phyloP scores from a whole-genome alignment of 2,113 vertebrate genomes.

The Erythrocercus mccallii region DNA sequence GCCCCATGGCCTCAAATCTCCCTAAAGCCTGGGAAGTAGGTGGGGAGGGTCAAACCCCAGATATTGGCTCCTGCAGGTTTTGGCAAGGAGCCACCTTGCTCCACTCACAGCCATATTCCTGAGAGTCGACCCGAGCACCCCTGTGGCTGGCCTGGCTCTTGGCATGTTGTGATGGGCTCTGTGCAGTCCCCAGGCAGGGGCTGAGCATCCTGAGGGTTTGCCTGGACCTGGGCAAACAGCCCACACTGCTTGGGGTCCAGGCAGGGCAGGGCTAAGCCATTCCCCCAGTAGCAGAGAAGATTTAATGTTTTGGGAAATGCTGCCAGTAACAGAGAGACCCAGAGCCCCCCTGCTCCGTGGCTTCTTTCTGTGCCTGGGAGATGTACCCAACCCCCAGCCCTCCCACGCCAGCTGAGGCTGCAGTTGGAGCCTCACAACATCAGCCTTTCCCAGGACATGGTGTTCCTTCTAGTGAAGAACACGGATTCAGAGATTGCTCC shows the following conservation, averaged over 20 bases:
- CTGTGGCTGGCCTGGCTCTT: fast-evolving
- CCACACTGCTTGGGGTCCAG: too few species aligned
- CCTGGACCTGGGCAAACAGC: background rate
- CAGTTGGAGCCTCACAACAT: background rate
- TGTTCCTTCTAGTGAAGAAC: background rate
- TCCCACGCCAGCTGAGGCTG: background rate
- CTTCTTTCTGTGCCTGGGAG: background rate
- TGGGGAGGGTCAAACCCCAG: background rate
- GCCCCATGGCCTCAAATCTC: background rate
- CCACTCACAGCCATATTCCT: fast-evolving
- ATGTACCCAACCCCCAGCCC: background rate
- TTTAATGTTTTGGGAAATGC: background rate
- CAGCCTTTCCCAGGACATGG: background rate
- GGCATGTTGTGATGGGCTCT: fast-evolving
- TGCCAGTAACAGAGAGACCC: fast-evolving
- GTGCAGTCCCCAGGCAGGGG: background rate
- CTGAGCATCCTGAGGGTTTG: background rate
- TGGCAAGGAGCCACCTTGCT: fast-evolving
- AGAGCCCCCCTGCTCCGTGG: background rate
- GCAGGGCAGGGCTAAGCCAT: background rate
- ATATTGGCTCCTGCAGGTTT: background rate
- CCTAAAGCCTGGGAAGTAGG: background rate
- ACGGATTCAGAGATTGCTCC: background rate
- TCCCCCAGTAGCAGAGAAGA: background rate
- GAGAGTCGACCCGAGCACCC: fast-evolving